Evolutionary conservation across 2,888 invertebrate genomes (phyloP), one percentile per base, ranked within the genome.

Genomic region (Ganaspis brasiliensis): DNA sequence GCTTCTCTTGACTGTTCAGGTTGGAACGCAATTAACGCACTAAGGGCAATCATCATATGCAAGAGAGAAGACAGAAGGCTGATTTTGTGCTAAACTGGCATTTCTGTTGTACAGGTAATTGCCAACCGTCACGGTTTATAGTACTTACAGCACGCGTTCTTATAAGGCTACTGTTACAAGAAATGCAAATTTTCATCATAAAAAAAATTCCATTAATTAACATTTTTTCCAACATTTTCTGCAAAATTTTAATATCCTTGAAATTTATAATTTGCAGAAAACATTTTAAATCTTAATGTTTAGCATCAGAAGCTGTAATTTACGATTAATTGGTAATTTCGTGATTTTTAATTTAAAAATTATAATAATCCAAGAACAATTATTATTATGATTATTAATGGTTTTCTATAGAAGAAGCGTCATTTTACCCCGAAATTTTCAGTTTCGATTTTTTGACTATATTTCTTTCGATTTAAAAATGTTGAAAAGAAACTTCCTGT

Each of bases 21-120:
- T 61, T 35, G 37, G 37, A 61, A 35, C 6, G 61, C 61, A 61
- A 61, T 61, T 61, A 61, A 61, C 35, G 61, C 61, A 37, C 59
- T 59, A 59, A 61, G 61, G 37, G 35, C 19, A 61, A 61, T 61
- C 61, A 61, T 31, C 61, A 61, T 31, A 59, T 59, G 59, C n/a
- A 59, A 19, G 59, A 59, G 57, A 57, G 35, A 59, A 59, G 59
- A 59, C 35, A 59, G 35, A 31, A 59, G 31, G 31, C 70, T 61
- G 74, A 76, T 77, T 85, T 84, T 81, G 74, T 79, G 80, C 85
- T 80, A 81, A 83, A 83, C 71, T 76, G 80, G 80, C 74, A 82
- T 85, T 82, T 84, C 84, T 80, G 73, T 84, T 84, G 85, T 86
- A 83, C 83, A 78, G 71, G 78, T 86, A 85, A 87, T 87, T 85